phyloP scores from a whole-genome alignment of 2,797 vertebrate species.

The Rhinophrynus dorsalis region DNA sequence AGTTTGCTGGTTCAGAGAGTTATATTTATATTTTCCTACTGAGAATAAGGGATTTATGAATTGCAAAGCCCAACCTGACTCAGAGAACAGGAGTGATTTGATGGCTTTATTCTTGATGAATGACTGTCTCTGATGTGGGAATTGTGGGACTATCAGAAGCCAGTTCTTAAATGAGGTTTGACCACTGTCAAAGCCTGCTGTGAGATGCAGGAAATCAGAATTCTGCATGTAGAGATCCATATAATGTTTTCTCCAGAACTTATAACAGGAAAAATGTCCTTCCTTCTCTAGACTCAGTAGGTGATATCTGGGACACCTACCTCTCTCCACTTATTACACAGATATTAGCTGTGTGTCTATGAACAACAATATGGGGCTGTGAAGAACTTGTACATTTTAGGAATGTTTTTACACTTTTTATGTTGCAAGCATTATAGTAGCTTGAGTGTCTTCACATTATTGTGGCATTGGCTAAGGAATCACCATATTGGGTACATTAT shows the following conservation, averaged over 20 bases:
- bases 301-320: not conserved
- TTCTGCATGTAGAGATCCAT: not conserved
- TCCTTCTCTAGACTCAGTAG: not conserved
- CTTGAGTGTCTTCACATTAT: too few relatives aligned
- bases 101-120: not conserved
- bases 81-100: not conserved
- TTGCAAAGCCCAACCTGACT: not conserved
- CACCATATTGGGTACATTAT: too few relatives aligned
- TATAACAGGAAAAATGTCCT: not conserved
- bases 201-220: not conserved
- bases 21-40: conserved; percentile 14
- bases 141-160: not conserved
- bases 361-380: too few relatives aligned
- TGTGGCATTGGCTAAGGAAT: too few relatives aligned
- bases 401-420: too few relatives aligned
- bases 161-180: not conserved
- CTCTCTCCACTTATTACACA: too few relatives aligned
- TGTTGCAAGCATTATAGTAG: too few relatives aligned
- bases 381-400: too few relatives aligned
- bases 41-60: not conserved
- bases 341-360: too few relatives aligned
- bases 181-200: not conserved
- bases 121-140: not conserved
- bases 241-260: conserved; percentile 2
- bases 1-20: not conserved